phyloP scores from a whole-genome alignment of 2,888 invertebrate species.

The Blastobasis lacticolella region DNA sequence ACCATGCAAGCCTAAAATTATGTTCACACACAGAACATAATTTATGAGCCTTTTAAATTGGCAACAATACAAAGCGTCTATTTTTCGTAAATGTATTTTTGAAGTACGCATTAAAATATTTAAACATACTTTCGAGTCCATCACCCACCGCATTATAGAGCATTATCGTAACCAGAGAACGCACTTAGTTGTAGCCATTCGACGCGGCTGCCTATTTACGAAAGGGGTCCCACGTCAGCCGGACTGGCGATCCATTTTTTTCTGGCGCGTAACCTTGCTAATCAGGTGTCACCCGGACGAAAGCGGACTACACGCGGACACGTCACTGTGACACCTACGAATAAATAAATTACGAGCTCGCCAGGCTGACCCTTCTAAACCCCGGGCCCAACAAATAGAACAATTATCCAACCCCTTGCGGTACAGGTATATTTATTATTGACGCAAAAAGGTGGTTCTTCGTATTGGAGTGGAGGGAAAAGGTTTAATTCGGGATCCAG shows the following conservation, averaged over 20 bases:
- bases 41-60: too few relatives aligned
- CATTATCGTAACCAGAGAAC: not conserved
- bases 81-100: too few relatives aligned
- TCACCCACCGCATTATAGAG: not conserved
- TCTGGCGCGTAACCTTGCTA: constrained; percentile 2
- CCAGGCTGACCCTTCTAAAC: constrained; percentile 48
- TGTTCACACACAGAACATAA: too few relatives aligned
- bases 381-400: constrained; percentile 51
- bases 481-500: not conserved
- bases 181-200: too few relatives aligned
- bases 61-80: too few relatives aligned
- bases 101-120: too few relatives aligned
- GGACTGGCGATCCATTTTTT: too few relatives aligned
- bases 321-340: constrained; percentile 30
- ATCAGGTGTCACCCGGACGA: constrained; percentile 23
- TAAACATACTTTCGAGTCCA: not conserved
- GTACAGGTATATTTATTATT: constrained; percentile 53
- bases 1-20: too few relatives aligned
- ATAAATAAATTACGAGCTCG: constrained; percentile 48
- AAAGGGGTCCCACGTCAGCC: too few relatives aligned
- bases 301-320: constrained; percentile 14
- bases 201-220: too few relatives aligned
- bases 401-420: constrained; percentile 59
- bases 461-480: not conserved
- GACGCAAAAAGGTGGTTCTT: constrained; percentile 37